These are phyloP conservation scores for Eubucco bourcierii DNA, from an alignment of 2,113 vertebrate genomes.

Conservation along the genomic window DNA sequence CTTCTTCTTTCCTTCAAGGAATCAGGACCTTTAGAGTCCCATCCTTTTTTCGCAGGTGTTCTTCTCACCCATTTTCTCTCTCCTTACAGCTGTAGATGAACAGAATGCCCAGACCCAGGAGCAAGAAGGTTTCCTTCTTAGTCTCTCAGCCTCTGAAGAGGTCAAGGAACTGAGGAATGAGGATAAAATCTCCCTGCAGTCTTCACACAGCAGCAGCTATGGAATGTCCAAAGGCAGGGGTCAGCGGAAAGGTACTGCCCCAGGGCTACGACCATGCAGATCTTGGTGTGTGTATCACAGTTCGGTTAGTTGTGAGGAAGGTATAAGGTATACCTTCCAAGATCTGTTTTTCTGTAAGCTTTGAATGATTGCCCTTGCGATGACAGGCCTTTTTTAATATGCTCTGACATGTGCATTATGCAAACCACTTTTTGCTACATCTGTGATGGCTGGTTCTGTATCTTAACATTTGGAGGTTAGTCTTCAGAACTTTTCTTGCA, in stretches of 20 bases:
- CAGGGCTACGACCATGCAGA: not conserved
- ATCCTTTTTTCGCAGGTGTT: not conserved
- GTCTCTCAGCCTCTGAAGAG: slow-evolving; percentile 73
- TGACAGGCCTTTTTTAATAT: not conserved
- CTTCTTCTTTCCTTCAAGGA: not conserved
- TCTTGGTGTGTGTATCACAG: not conserved
- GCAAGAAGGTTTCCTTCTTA: slow-evolving; percentile 79
- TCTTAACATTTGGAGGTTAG: not conserved
- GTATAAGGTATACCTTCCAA: not conserved
- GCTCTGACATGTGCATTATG: not conserved
- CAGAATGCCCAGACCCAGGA: slow-evolving; percentile 94
- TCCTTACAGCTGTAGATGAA: slow-evolving; percentile 89
- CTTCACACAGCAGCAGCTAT: slow-evolving; percentile 73
- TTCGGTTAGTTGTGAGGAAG: not conserved
- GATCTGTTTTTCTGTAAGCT: not conserved
- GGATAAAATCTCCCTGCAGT: slow-evolving; percentile 76
- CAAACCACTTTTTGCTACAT: not conserved
- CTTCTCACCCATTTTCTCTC: not conserved
- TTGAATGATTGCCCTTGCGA: not conserved
- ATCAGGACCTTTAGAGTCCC: not conserved
- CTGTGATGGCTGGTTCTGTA: not conserved
- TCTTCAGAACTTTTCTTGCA: not conserved
- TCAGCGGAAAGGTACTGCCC: slow-evolving; percentile 81
- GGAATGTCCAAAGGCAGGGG: slow-evolving; percentile 71
- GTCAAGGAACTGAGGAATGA: slow-evolving; percentile 71